Evolutionary conservation across 2,888 invertebrate genomes (phyloP).

Genomic region (Brachylomia viminalis): DNA sequence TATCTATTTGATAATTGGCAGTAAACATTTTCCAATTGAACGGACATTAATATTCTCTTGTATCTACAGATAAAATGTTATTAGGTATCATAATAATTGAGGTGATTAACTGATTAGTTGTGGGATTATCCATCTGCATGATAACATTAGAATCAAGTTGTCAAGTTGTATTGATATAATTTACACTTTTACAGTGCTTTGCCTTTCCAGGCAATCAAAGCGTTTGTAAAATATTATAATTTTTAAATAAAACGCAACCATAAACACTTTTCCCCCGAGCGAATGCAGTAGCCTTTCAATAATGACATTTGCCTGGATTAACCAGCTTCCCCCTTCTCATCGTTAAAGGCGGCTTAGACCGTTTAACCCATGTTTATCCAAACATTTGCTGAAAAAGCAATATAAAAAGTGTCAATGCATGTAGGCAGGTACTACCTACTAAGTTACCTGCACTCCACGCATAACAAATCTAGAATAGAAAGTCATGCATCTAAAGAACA

Average conservation of each 20-base stretch:
- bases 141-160: neutral
- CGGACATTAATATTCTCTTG: neutral
- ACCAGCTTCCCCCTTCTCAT: neutral
- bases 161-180: neutral
- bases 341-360: neutral
- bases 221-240: neutral
- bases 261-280: neutral
- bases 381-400: neutral
- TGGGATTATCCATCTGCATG: slow-evolving; percentile 12
- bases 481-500: slow-evolving; percentile 27
- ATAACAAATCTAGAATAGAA: slow-evolving; percentile 19
- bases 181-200: neutral
- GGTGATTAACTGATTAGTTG: slow-evolving; percentile 31
- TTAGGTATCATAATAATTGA: slow-evolving; percentile 8
- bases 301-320: neutral
- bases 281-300: neutral
- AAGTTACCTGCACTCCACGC: neutral
- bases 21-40: neutral
- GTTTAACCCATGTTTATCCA: neutral
- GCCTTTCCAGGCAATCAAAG: neutral
- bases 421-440: neutral
- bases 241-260: slow-evolving; percentile 6
- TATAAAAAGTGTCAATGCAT: neutral
- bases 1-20: neutral
- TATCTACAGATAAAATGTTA: slow-evolving; percentile 4